These are phyloP conservation scores for Phenganax subtilis DNA, from an alignment of 92 coral and sea anemone genomes.

Conservation along the genomic window DNA sequence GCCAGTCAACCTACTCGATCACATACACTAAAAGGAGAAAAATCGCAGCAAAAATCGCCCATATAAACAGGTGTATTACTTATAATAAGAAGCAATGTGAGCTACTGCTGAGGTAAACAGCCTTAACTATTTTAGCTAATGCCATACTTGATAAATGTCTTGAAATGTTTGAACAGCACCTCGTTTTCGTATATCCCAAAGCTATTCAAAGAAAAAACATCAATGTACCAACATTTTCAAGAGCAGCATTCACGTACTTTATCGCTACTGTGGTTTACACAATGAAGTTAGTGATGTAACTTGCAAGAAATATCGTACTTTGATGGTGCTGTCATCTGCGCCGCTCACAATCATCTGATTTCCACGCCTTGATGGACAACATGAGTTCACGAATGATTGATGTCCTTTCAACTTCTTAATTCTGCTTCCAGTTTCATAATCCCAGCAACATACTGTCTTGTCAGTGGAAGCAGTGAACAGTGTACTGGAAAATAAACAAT, in stretches of 20 bases:
- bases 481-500: conserved; percentile 49
- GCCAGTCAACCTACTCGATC: no score
- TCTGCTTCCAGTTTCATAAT: conserved; percentile 90
- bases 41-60: no score
- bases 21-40: no score
- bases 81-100: no score
- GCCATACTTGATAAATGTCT: conserved; percentile 79
- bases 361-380: conserved; percentile 96
- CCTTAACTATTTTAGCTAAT: no score
- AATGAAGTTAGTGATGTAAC: not conserved
- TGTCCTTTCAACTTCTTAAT: conserved; percentile 89
- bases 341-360: conserved; percentile 93
- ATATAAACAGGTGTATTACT: no score
- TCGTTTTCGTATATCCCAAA: conserved; percentile 93
- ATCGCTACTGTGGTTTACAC: not conserved
- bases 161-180: conserved; percentile 90
- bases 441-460: conserved; percentile 95
- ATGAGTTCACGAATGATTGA: conserved; percentile 85
- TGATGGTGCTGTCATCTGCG: conserved; percentile 83
- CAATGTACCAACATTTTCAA: not conserved
- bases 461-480: conserved; percentile 97
- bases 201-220: conserved; percentile 44
- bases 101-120: no score
- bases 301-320: conserved; percentile 41
- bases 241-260: not conserved